Conservation (phyloP, 2,113 vertebrate species). For the Myodes glareolus region DNA sequence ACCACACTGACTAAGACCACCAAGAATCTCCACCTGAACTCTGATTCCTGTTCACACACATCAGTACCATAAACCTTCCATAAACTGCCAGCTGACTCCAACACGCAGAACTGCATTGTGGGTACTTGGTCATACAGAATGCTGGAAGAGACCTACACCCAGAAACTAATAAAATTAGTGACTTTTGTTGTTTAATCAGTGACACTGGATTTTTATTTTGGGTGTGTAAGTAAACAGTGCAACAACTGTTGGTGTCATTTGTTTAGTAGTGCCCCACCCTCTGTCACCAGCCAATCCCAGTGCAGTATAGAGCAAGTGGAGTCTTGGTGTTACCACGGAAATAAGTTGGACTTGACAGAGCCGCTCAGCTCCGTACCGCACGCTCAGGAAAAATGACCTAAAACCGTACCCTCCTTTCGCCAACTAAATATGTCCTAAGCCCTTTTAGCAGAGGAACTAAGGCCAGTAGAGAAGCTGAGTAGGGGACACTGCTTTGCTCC, state of each 20-base stretch:
- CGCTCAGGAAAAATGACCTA: not conserved
- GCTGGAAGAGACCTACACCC: not conserved
- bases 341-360: not conserved
- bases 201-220: not conserved
- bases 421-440: not conserved
- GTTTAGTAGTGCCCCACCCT: not conserved
- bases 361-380: not conserved
- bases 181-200: conserved; percentile 2
- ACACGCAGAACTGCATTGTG: not conserved
- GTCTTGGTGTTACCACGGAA: not conserved
- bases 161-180: not conserved
- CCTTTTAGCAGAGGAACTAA: conserved; percentile 32
- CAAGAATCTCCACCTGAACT: not conserved
- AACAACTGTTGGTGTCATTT: not conserved
- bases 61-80: not conserved
- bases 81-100: not conserved
- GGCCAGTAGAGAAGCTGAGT: not conserved
- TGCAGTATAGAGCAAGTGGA: not conserved
- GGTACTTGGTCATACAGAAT: not conserved
- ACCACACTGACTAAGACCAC: not conserved
- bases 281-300: not conserved
- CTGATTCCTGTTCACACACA: not conserved
- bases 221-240: not conserved
- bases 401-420: not conserved
- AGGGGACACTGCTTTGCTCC: not conserved